Base-by-base conservation (phyloP, 2,113 vertebrate genomes). In the Corydoras sp. region DNA sequence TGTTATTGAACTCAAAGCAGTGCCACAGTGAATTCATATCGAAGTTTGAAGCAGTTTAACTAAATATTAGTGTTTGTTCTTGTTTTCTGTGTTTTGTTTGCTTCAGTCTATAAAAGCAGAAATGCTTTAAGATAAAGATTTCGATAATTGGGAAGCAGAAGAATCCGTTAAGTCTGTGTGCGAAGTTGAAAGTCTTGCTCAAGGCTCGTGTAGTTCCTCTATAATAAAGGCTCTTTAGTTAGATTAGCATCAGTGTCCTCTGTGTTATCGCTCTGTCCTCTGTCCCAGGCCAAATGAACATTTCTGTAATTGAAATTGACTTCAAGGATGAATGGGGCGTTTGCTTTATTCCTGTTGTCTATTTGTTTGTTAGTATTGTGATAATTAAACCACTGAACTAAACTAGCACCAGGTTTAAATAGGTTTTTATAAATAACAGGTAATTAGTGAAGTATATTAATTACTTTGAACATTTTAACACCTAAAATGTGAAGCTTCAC, bases 301-400 rank as follows among this genome's bases (percentile, higher is more conserved):
- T 65, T 65, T 53, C 62, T 60, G 48, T 75, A 70, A 70, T 75
- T 55, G 54, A 75, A 65, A 59, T 75, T 15, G 64, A 68, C 64
- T 61, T 55, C 9, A 24, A 55, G 54, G 56, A 54, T 51, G 53
- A 73, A 54, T 53, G 10, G 15, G 6, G 15, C 24, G 8, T 35
- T 61, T 6, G 3, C 49, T 8, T 49, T 30, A 15, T 62, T 55
- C 29, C 64, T 73, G 64, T n/a, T 66, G 1, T 3, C 29, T 64
- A 49, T 56, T 51, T 54, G 43, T 66, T 24, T 10, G 48, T 65
- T 49, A 62, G 53, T 72, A 24, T 35, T 49, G 35, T 15, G 43
- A 56, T 65, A 30, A 67, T 73, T 67, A 54, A 58, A 61, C 53
- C 13, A 10, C 11, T 31, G 35, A 43, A 67, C 12, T 29, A 15